phyloP scores from a whole-genome alignment of 2,797 vertebrate genomes.

The Sebastes minor region DNA sequence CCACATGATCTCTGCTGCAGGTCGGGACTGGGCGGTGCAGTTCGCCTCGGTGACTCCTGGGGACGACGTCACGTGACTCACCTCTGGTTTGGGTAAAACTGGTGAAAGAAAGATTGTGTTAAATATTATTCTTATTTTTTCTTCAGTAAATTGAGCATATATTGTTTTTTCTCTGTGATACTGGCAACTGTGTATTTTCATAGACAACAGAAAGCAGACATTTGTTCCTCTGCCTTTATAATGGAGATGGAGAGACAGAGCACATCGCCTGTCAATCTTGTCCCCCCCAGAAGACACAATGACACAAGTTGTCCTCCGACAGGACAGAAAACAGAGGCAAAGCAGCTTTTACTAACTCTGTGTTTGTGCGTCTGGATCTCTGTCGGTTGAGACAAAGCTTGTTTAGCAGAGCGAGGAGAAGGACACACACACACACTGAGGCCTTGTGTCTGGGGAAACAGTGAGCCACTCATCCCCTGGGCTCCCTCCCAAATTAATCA shows the following conservation, averaged over 20 bases:
- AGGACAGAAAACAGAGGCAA: slow-evolving; percentile 25
- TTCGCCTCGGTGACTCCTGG: slow-evolving; percentile 79
- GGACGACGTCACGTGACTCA: slow-evolving; percentile 52
- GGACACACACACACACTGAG: slow-evolving; percentile 36
- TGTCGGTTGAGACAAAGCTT: slow-evolving; percentile 46
- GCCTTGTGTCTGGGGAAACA: slow-evolving; percentile 74
- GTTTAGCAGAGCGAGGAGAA: slow-evolving; percentile 37
- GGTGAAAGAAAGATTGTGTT: not conserved
- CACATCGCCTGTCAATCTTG: slow-evolving; percentile 30
- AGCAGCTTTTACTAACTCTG: slow-evolving; percentile 48
- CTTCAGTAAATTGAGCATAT: not conserved
- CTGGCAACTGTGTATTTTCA: not conserved
- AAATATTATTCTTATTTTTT: not conserved
- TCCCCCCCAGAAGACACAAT: not conserved
- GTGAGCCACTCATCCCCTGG: slow-evolving; percentile 61
- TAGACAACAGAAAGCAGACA: not conserved
- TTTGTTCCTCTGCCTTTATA: not conserved
- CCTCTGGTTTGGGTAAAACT: slow-evolving; percentile 82
- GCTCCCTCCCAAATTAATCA: slow-evolving; percentile 62
- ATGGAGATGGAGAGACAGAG: slow-evolving; percentile 15
- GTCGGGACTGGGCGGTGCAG: slow-evolving; percentile 80
- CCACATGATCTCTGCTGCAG: slow-evolving; percentile 76
- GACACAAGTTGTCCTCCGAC: slow-evolving; percentile 20
- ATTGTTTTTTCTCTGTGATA: not conserved
- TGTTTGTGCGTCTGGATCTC: slow-evolving; percentile 35